Base-by-base conservation (phyloP, 2,113 vertebrate species). In the Pelecanoides urinatrix region DNA sequence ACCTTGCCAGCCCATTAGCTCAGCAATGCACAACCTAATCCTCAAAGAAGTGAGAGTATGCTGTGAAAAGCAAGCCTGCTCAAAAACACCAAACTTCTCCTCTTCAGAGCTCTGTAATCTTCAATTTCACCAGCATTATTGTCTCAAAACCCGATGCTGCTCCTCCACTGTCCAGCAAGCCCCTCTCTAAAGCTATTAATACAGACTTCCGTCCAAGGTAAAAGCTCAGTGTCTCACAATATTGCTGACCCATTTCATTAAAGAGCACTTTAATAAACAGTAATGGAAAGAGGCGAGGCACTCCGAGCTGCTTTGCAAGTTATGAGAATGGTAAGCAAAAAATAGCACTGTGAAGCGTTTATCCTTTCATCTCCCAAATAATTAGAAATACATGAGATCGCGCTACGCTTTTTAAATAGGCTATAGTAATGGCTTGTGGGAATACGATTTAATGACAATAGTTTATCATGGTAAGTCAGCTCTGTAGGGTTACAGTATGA, bases 401-500 rank as follows among this genome's bases (percentile, higher is more conserved):
- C 34, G 25, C 68, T 90, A 74, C 32, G 68, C 65, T 89, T 96
- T 95, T 94, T 83, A 91, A 97, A 55, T 4, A 86, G 93, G 80
- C 56, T 47, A 8, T 32, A 61, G 68, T 61, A 95, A 92, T 75
- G 77, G 92, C 97, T 86, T 38, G 63, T 44, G 83, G 96, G 87
- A 96, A 78, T 32, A n/a, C 75, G 70, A 75, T 79, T 77, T 96
- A 84, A 34, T 55, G 90, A 94, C 95, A 94, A 27, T 11, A 40
- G 29, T 95, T 97, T 71, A 90, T 97, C 96, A 90, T 10, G 82
- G 81, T 79, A 92, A 94, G 84, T 16, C 96, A 91, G 85, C 86
- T 91, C 92, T 9, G 66, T n/a, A 55, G 86, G 92, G 83, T 78
- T 61, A 44, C 81, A 76, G 71, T n/a, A 9, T 55, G 91, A 89